Conservation (phyloP, 2,797 vertebrate genomes). For the Ispidina picta region DNA sequence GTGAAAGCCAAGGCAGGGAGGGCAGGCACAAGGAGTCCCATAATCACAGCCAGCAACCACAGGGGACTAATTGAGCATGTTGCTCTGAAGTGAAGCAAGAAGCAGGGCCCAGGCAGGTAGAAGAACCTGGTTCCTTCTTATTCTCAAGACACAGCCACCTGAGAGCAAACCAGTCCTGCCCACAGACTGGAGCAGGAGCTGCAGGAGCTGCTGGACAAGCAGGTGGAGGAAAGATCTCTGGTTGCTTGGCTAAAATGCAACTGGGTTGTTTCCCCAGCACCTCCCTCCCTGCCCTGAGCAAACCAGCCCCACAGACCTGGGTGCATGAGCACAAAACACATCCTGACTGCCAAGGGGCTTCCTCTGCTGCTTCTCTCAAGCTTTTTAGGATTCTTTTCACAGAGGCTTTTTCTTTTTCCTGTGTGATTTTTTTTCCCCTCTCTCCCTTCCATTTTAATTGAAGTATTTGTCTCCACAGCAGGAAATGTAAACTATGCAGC, state of each 20-base stretch:
- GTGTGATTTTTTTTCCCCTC: neutral
- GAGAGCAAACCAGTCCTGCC: neutral
- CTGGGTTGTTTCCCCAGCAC: neutral
- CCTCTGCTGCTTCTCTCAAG: neutral
- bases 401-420: slow-evolving; percentile 1
- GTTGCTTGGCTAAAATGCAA: neutral
- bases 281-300: neutral
- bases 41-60: neutral
- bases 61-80: neutral
- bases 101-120: neutral
- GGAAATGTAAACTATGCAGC: slow-evolving; percentile 70
- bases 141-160: neutral
- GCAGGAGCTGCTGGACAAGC: neutral
- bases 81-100: neutral
- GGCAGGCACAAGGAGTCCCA: neutral
- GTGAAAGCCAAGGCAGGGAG: neutral
- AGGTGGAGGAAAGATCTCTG: neutral
- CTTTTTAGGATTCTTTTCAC: neutral
- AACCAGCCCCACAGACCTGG: neutral
- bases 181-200: neutral
- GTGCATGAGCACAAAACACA: neutral
- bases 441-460: slow-evolving; percentile 26
- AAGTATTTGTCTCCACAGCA: slow-evolving; percentile 72
- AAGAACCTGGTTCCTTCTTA: neutral
- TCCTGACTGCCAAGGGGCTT: neutral